Evolutionary conservation across 1,140 invertebrate genomes (phyloP).

Genomic region (Zaprionus nigranus): DNA sequence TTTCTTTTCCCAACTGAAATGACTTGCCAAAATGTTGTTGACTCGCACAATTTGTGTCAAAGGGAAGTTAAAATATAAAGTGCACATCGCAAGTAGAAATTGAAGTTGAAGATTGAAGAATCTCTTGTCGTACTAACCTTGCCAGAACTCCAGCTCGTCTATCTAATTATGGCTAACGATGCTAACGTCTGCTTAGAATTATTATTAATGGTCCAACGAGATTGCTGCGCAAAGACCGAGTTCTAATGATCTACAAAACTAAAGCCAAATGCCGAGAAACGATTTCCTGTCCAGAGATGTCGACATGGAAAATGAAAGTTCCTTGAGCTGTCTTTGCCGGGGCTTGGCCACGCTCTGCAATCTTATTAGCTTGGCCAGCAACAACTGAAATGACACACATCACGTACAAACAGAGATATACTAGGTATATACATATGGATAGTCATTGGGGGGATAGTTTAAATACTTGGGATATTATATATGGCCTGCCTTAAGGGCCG

Average conservation of each 20-base stretch:
- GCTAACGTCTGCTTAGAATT: conserved; percentile 37
- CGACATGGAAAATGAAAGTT: conserved; percentile 72
- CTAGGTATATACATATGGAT: conserved; percentile 15
- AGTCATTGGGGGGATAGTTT: conserved; percentile 9
- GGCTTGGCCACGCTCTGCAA: conserved; percentile 21
- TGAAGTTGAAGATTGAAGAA: conserved; percentile 8
- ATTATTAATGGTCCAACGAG: conserved; percentile 61
- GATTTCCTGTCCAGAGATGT: conserved; percentile 67
- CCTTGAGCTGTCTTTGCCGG: conserved; percentile 18
- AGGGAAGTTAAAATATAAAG: conserved; percentile 41
- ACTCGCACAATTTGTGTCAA: conserved; percentile 54
- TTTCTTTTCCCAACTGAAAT: conserved; percentile 56
- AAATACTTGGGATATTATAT: conserved; percentile 16
- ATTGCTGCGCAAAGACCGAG: conserved; percentile 37
- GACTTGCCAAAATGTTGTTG: conserved; percentile 49
- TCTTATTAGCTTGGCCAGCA: conserved; percentile 63
- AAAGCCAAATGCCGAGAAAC: conserved; percentile 40
- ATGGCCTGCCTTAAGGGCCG: conserved; percentile 42
- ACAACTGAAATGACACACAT: conserved; percentile 62
- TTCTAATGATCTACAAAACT: conserved; percentile 67
- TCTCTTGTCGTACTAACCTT: conserved; percentile 45
- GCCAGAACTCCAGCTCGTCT: conserved; percentile 20
- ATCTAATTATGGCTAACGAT: conserved; percentile 52
- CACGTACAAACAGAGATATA: conserved; percentile 11
- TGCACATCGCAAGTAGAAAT: conserved; percentile 25